Base-by-base conservation (phyloP, 1,140 invertebrate genomes). In the Bradysia coprophila region DNA sequence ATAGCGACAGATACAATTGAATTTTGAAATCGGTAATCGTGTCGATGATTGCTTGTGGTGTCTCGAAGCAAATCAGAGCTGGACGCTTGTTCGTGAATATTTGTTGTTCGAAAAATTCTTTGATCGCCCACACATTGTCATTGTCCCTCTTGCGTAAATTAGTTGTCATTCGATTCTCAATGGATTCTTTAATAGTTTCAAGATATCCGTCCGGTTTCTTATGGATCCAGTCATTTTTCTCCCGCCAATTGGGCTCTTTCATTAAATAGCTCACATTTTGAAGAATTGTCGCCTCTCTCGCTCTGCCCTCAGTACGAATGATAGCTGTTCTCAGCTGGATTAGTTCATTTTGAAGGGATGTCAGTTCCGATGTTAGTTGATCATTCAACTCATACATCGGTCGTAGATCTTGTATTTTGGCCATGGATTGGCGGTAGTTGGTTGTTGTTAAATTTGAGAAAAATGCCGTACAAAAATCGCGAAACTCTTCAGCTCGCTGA, bases 61-160 rank as follows among this genome's bases (percentile, higher is more conserved):
- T 47, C 20, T 54, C 52, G 22, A 57, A 59, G 1, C 56, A 54
- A 40, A 56, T 50, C 1, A 59, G 13, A 4, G 57, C 52, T 0
- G 54, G 51, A 40, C 57, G 57, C 8, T 48, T 24, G 20, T 49
- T 40, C 40, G 53, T 33, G n/a, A n/a, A n/a, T 16, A 55, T 59
- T 2, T 55, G 47, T 19, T 59, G 46, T 31, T 59, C 59, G 40
- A 56, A 59, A 18, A 50, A 59, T 10, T 46, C 19, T 1, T 55
- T 50, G 24, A 59, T 56, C 32, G 57, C 57, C 57, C 57, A 59
- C 4, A 55, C 57, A 40, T 59, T 55, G 15, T 59, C 57, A 21
- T 53, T 52, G 22, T 57, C 55, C 1, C 57, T 45, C 3, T 53
- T 48, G 0, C 55, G 53, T 38, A 59, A 56, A 22, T 59, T 59